phyloP scores from a whole-genome alignment of 1,140 invertebrate genomes.

The Artemia franciscana region DNA sequence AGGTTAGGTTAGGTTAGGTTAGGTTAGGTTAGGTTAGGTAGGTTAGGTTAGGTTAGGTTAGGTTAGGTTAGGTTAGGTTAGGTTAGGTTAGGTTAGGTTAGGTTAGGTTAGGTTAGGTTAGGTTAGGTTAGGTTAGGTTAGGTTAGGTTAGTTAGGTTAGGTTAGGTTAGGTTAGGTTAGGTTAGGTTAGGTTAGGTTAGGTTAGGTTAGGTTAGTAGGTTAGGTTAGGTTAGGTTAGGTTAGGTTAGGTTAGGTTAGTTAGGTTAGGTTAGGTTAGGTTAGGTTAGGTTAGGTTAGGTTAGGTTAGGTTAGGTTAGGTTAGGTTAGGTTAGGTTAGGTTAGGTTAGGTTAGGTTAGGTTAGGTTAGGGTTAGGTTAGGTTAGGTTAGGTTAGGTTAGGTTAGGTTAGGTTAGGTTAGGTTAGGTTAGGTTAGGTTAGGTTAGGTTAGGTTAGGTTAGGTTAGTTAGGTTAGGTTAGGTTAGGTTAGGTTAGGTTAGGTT shows the following conservation, averaged over 20 bases:
- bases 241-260: slow-evolving; percentile 16
- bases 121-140: no score
- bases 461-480: slow-evolving; percentile 14
- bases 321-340: slow-evolving; percentile 14
- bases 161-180: no score
- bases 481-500: slow-evolving; percentile 13
- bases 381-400: slow-evolving; percentile 13
- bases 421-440: slow-evolving; percentile 14
- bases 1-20: no score
- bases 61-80: no score
- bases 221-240: slow-evolving; percentile 13
- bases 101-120: no score
- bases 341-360: slow-evolving; percentile 13
- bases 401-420: slow-evolving; percentile 14
- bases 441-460: slow-evolving; percentile 15
- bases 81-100: no score
- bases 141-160: no score
- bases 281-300: slow-evolving; percentile 11
- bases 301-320: slow-evolving; percentile 14
- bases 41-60: no score
- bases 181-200: no score
- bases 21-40: no score
- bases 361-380: no score
- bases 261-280: slow-evolving; percentile 13
- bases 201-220: no score